phyloP scores from a whole-genome alignment of 2,113 vertebrate genomes.

The Rattus rattus region DNA sequence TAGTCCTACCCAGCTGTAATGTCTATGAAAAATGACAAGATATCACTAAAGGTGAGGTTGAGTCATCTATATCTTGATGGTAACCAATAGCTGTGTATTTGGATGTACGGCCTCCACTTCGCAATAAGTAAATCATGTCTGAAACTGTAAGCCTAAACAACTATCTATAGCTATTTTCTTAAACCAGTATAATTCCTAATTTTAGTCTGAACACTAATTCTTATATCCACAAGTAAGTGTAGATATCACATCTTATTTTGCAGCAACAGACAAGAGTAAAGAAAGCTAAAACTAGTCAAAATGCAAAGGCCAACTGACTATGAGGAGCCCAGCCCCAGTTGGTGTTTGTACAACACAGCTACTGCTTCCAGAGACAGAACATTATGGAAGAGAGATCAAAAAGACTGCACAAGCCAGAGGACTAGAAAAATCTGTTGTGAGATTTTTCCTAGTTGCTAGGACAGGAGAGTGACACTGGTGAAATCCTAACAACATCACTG shows the following conservation, averaged over 20 bases:
- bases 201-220: not conserved
- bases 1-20: not conserved
- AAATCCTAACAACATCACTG: not conserved
- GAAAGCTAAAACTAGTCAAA: not conserved
- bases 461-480: not conserved
- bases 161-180: not conserved
- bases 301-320: not conserved
- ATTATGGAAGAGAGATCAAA: not conserved
- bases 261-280: not conserved
- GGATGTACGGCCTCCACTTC: not conserved
- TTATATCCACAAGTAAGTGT: not conserved
- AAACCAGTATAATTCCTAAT: not conserved
- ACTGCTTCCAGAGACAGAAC: not conserved
- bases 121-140: not conserved
- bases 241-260: not conserved
- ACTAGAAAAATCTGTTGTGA: not conserved
- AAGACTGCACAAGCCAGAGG: not conserved
- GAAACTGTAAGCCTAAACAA: not conserved
- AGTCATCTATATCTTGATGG: not conserved
- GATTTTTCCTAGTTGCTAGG: not conserved
- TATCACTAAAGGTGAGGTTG: not conserved
- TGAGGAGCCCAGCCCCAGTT: not conserved
- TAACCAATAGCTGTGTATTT: not conserved
- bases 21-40: not conserved
- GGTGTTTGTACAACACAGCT: not conserved